Evolutionary conservation across 2,113 vertebrate genomes (phyloP).

Genomic region (Rhinogobius similis): DNA sequence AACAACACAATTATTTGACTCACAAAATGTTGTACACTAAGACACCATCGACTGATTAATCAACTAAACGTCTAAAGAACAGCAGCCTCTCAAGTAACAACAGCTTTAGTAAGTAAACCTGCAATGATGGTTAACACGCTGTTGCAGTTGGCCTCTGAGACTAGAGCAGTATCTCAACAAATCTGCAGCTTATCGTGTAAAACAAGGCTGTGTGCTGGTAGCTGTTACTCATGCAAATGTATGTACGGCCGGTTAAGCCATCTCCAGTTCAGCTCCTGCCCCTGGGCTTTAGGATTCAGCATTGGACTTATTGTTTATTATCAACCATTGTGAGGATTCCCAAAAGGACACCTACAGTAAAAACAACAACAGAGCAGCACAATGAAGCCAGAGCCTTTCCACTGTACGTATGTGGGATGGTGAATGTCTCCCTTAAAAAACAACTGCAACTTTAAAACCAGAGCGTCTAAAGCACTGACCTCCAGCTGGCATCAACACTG

Average conservation of each 20-base stretch:
- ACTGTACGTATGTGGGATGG: constrained; percentile 39
- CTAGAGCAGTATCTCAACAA: background rate
- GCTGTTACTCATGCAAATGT: constrained; percentile 38
- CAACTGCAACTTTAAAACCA: constrained; percentile 36
- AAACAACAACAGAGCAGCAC: constrained; percentile 14
- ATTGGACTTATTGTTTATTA: constrained; percentile 40
- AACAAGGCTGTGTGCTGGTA: constrained; percentile 14
- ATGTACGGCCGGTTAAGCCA: constrained; percentile 37
- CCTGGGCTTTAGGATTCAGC: background rate
- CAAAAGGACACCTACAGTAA: constrained; percentile 25
- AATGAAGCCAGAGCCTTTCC: constrained; percentile 30
- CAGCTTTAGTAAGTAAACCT: too few relatives aligned
- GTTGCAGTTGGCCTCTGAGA: background rate
- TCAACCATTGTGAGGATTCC: constrained; percentile 37
- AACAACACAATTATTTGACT: too few relatives aligned
- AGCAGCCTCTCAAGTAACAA: too few relatives aligned
- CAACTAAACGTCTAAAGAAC: too few relatives aligned
- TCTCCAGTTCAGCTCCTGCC: constrained; percentile 21
- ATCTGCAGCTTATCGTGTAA: constrained; percentile 7
- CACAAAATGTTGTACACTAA: too few relatives aligned
- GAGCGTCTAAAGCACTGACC: constrained; percentile 48
- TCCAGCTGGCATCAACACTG: constrained; percentile 48
- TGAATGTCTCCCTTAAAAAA: constrained; percentile 25
- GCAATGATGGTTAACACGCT: background rate
- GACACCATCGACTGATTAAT: too few relatives aligned